Evolutionary conservation across 2,888 invertebrate species (phyloP).

Genomic region (Lepidonotus clava): DNA sequence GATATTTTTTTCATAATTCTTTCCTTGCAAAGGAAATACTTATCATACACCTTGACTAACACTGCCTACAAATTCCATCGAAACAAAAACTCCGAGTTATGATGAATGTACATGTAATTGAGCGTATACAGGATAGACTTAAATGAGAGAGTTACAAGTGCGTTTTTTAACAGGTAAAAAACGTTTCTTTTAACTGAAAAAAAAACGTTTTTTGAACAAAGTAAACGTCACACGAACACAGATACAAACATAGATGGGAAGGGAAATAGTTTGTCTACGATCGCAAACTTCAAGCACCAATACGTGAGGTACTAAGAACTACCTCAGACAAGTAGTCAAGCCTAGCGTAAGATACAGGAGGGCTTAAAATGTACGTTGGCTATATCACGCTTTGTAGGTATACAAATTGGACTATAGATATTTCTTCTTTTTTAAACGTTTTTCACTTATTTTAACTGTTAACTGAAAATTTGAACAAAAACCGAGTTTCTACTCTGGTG

Average conservation of each 20-base stretch:
- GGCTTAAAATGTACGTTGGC: neutral
- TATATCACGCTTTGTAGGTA: no score
- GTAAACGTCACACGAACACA: neutral
- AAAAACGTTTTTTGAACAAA: no score
- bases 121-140: slow-evolving; percentile 8
- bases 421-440: no score
- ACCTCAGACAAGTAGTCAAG: neutral
- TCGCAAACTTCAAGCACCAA: slow-evolving; percentile 7
- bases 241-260: neutral
- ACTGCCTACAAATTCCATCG: slow-evolving; percentile 48
- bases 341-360: neutral
- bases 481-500: neutral
- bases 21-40: neutral
- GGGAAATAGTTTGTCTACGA: neutral
- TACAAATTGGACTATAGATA: no score
- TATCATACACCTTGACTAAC: neutral
- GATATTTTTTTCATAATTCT: neutral
- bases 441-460: no score
- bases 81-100: slow-evolving; percentile 45
- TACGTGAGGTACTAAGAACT: neutral
- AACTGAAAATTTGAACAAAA: no score
- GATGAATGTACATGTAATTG: slow-evolving; percentile 46
- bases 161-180: no score
- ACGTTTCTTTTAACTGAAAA: no score
- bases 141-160: slow-evolving; percentile 12